Evolutionary conservation across 2,113 vertebrate genomes (phyloP).

Genomic region (Pseudopipra pipra): DNA sequence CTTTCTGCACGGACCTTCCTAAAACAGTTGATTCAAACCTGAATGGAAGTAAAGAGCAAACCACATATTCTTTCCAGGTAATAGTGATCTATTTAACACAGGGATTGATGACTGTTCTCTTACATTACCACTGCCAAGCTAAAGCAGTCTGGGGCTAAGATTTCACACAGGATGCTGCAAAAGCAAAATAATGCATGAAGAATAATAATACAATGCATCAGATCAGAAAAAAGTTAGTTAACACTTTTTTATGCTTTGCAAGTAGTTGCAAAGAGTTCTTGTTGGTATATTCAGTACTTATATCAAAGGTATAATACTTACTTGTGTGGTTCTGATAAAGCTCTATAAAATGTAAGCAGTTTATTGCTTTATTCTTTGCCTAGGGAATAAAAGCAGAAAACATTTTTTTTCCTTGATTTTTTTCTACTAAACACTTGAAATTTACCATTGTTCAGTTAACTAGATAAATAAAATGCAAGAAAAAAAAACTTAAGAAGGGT

Average conservation of each 20-base stretch:
- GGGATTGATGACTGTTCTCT: neutral
- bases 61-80: neutral
- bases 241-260: neutral
- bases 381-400: slow-evolving; percentile 58
- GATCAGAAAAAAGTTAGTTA: neutral
- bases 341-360: slow-evolving; percentile 86
- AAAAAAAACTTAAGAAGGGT: neutral
- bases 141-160: neutral
- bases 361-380: slow-evolving; percentile 93
- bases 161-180: neutral
- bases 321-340: slow-evolving; percentile 88
- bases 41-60: neutral
- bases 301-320: slow-evolving; percentile 69
- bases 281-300: neutral
- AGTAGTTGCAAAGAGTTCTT: neutral
- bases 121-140: neutral
- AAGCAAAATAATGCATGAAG: neutral
- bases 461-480: neutral
- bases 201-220: neutral
- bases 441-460: neutral
- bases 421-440: neutral
- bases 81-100: neutral
- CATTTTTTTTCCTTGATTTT: neutral
- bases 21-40: neutral
- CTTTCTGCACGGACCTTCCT: neutral